A percentile compares a stretch with the other conserved stretches of the same genome.
Conservation (phyloP, 1,140 invertebrate genomes). For the Papilio glaucus region DNA sequence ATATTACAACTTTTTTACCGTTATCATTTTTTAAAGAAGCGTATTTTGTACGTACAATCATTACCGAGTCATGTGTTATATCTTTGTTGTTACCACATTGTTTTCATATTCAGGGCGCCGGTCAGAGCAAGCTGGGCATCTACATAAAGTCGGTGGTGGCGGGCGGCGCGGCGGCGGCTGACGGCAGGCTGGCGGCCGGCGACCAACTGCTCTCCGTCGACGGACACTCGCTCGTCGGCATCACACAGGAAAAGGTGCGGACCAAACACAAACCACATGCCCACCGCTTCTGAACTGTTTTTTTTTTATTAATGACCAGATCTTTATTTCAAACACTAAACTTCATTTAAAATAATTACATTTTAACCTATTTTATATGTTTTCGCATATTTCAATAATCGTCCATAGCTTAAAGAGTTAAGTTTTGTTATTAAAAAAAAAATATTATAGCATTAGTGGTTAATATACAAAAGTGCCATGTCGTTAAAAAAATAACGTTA, state of each 20-base stretch:
- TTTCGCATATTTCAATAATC: neutral
- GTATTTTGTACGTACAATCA: too few relatives aligned
- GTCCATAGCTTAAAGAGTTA: too few relatives aligned
- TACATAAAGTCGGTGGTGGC: conserved; percentile 99
- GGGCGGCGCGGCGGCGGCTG: conserved; percentile 96
- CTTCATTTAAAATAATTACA: too few relatives aligned
- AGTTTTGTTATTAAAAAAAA: too few relatives aligned
- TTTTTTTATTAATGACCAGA: too few relatives aligned
- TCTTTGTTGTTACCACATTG: neutral
- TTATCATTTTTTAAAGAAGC: too few relatives aligned
- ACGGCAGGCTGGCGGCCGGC: conserved; percentile 96
- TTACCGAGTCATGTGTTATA: neutral
- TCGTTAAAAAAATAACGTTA: neutral
- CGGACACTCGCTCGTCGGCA: conserved; percentile 97
- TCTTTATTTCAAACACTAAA: too few relatives aligned
- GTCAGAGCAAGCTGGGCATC: conserved; percentile 96
- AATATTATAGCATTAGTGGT: too few relatives aligned
- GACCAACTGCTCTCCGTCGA: conserved; percentile 99
- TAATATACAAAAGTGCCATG: neutral
- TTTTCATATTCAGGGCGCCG: conserved; percentile 87
- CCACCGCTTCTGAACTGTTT: neutral
- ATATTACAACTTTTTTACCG: too few relatives aligned
- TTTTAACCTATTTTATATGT: neutral
- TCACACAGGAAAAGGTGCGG: conserved; percentile 93
- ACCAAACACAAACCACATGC: neutral